phyloP scores from a whole-genome alignment of 2,888 invertebrate genomes.

The Cosmia pyralina region DNA sequence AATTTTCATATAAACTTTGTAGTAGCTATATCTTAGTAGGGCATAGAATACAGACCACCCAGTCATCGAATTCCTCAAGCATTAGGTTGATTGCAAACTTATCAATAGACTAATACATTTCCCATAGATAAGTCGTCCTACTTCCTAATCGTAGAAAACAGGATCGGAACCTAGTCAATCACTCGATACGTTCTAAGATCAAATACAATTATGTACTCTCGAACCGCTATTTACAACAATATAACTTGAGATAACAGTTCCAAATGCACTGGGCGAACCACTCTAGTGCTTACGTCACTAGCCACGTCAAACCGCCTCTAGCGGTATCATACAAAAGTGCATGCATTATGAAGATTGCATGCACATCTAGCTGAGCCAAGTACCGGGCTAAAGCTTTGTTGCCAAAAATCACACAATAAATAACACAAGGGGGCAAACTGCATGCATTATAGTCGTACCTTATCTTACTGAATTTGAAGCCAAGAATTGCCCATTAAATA shows the following conservation, averaged over 20 bases:
- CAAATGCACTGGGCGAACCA: slow-evolving; percentile 58
- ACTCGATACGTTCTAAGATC: slow-evolving; percentile 58
- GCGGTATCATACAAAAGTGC: slow-evolving; percentile 84
- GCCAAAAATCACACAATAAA: slow-evolving; percentile 90
- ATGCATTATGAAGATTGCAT: slow-evolving; percentile 90
- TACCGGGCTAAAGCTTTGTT: slow-evolving; percentile 84
- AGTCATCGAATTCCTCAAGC: slow-evolving; percentile 41
- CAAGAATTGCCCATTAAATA: slow-evolving; percentile 90
- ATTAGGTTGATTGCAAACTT: slow-evolving; percentile 53
- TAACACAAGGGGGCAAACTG: slow-evolving; percentile 87
- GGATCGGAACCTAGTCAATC: slow-evolving; percentile 45
- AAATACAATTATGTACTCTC: slow-evolving; percentile 56
- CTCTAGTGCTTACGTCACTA: slow-evolving; percentile 65
- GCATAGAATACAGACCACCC: slow-evolving; percentile 13
- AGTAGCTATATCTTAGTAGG: slow-evolving; percentile 1
- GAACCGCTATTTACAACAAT: slow-evolving; percentile 57
- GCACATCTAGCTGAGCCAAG: slow-evolving; percentile 87
- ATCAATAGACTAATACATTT: slow-evolving; percentile 56
- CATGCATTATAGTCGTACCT: slow-evolving; percentile 89
- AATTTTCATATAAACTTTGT: neutral
- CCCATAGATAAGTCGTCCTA: slow-evolving; percentile 51
- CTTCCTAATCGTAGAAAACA: slow-evolving; percentile 48
- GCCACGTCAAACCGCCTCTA: slow-evolving; percentile 72
- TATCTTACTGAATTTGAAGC: slow-evolving; percentile 90
- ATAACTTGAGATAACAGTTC: slow-evolving; percentile 62